Base-by-base conservation (phyloP, 2,113 vertebrate genomes). In the Urocitellus parryii region DNA sequence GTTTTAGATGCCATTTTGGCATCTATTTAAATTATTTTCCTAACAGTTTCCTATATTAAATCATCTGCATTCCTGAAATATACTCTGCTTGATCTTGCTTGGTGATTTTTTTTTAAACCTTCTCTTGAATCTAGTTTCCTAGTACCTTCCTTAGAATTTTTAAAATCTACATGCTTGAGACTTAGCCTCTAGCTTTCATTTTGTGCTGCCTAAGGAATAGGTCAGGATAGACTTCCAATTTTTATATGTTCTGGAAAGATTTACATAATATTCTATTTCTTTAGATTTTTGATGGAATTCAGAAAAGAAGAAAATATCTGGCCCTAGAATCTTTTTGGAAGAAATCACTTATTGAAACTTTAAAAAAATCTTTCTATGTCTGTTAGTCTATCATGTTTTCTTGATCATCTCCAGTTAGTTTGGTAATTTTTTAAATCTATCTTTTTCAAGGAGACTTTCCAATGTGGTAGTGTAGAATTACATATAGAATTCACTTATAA, bases 1-100 rank as follows among this genome's bases (percentile, higher is more conserved):
- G 48, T 97, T 96, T 79, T 92, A 80, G 87, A 94, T 83, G 37
- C 76, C 81, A 72, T 90, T 97, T 95, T 87, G 96, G 79, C 91
- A 89, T 88, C 88, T 92, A 86, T 83, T 83, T 94, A 91, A 73
- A 48, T 95, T 76, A 67, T 86, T 94, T 92, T 87, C 61, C 96
- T 53, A 88, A 70, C 42, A 68, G 45, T 80, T 80, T 94, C 65
- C 93, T 94, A 79, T 53, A 92, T 94, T 94, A 96, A 96, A 96
- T 96, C 87, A 94, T 92, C 39, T 79, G 17, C 80, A 74, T 91
- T 94, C 86, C 65, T 93, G 58, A 68, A 90, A 72, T 84, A 56
- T 37, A 76, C 29, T 27, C 76, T 68, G 61, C 65, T 82, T 76
- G 5, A n/a, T 83, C 76, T 90, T 87, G 70, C 25, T 87, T 37